Conservation (phyloP, 2,797 vertebrate species). For the Nothura maculosa region DNA sequence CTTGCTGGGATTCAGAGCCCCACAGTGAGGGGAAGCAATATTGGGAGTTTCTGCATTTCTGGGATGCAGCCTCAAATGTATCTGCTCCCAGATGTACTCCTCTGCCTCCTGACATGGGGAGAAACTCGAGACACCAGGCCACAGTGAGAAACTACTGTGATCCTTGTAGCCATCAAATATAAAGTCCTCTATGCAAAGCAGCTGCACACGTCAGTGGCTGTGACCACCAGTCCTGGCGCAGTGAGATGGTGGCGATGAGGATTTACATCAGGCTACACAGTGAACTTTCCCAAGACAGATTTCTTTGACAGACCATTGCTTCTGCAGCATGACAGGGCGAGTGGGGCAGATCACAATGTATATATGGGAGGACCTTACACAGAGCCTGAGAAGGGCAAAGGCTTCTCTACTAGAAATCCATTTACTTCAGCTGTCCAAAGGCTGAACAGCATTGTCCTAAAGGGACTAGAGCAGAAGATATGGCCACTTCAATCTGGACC, state of each 20-base stretch:
- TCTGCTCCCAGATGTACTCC: neutral
- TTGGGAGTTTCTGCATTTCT: neutral
- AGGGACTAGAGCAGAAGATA: neutral
- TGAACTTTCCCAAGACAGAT: fast-evolving
- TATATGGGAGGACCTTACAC: neutral
- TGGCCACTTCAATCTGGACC: neutral
- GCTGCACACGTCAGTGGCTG: neutral
- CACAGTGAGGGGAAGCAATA: neutral
- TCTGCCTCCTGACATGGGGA: neutral
- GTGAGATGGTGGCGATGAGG: neutral
- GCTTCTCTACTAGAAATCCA: neutral
- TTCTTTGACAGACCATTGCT: neutral
- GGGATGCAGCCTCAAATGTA: neutral
- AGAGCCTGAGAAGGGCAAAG: neutral
- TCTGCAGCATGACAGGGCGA: neutral
- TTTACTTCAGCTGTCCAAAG: neutral
- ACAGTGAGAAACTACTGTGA: neutral
- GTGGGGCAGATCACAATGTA: neutral
- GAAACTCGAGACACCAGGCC: neutral
- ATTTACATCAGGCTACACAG: fast-evolving
- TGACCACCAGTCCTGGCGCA: neutral
- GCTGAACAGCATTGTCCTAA: neutral
- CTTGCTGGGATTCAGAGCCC: neutral
- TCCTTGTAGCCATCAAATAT: neutral
- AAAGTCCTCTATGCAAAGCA: neutral